A percentile compares a stretch with the other conserved stretches of the same genome.
Evolutionary conservation across 2,113 vertebrate genomes (phyloP).

Genomic region (Numenius arquata): DNA sequence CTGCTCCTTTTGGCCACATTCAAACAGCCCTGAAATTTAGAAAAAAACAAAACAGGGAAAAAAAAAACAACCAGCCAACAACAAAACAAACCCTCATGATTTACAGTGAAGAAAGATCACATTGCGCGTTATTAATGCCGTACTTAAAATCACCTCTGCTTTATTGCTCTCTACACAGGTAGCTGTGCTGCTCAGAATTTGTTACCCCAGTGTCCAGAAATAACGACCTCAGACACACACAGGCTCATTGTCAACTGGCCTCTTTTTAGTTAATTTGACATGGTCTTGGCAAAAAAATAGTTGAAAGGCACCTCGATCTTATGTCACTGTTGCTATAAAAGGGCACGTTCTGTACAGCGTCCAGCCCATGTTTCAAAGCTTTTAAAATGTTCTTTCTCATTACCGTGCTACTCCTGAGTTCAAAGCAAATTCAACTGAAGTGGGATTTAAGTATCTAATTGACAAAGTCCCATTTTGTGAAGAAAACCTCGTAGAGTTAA

Average conservation of each 20-base stretch:
- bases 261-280: background rate
- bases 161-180: background rate
- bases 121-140: rapidly evolving
- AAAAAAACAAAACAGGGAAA: background rate
- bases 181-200: background rate
- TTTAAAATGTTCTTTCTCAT: slow-evolving; percentile 2
- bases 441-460: background rate
- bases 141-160: background rate
- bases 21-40: background rate
- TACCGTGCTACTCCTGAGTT: background rate
- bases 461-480: background rate
- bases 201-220: background rate
- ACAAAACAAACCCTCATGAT: background rate
- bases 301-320: background rate
- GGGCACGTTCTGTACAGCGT: background rate
- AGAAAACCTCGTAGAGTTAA: background rate
- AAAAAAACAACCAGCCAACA: background rate
- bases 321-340: slow-evolving; percentile 18
- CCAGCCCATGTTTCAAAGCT: background rate
- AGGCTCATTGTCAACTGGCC: background rate
- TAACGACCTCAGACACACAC: background rate
- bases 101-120: background rate
- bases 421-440: background rate
- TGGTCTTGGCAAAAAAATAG: background rate
- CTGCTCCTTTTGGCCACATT: background rate